Evolutionary conservation across 2,797 vertebrate genomes (phyloP), one percentile per base, ranked within the genome.

Genomic region (Phalloptychus januarius): DNA sequence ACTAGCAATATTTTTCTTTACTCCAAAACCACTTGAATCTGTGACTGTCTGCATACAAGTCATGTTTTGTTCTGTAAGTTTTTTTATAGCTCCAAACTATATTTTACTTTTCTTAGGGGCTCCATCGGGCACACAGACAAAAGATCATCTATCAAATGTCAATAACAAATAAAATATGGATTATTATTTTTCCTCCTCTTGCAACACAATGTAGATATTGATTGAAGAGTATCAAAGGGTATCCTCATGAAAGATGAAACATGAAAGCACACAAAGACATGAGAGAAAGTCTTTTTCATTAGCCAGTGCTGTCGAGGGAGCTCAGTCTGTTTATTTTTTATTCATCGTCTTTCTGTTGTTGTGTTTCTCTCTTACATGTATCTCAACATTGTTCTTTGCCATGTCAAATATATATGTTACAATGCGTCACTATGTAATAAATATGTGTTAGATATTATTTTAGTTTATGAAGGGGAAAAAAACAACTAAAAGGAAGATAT

Each of bases 91-190:
- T 6, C 1, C 16, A 16, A 31, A 72, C 23, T 4, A 44, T 44
- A 44, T 44, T n/a, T 70, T n/a, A 44, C 61, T 20, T 76, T 52
- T 71, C 31, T 61, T 12, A 33, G 7, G 42, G 6, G 2, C 45
- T 71, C 33, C 33, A 13, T 31, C 23, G 3, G 0, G 16, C 15
- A 31, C 31, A 1, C 44, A 42, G 48, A 77, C 28, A 2, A 1
- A 45, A 73, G 38, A 72, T 44, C 2, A 79, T 65, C 18, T 71
- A 8, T 67, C 18, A 40, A 63, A 56, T 28, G 16, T 28, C 56
- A 80, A 67, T 4, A 83, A 74, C 36, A 48, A 13, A 81, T 78
- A 46, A 76, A 78, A 83, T 38, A 82, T 77, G 20, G 63, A 83
- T 78, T 73, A 50, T 61, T 44, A 69, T 71, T 75, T 75, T 40